A percentile compares a stretch with the other conserved stretches of the same genome.
phyloP scores from a whole-genome alignment of 2,797 vertebrate genomes.

The Natrix natrix region DNA sequence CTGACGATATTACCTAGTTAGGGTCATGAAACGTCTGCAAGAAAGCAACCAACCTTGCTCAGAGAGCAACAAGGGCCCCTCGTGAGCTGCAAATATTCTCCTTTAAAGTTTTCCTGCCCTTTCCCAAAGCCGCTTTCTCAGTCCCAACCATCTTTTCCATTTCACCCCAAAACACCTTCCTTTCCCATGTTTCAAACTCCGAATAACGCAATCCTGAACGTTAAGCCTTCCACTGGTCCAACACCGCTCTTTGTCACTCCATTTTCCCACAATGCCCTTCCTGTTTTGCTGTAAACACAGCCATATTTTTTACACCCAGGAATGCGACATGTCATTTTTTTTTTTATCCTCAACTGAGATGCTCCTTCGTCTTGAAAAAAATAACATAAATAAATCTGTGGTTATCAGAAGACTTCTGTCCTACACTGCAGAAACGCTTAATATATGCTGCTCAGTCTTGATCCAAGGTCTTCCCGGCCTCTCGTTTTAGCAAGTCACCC shows the following conservation, averaged over 20 bases:
- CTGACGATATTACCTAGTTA: too few species aligned
- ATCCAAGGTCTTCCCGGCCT: constrained; percentile 7
- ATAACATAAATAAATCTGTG: background rate
- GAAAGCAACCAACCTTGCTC: too few species aligned
- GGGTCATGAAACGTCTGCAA: too few species aligned
- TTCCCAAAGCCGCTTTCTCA: too few species aligned
- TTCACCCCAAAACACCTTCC: too few species aligned
- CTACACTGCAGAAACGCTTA: background rate
- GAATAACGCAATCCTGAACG: background rate
- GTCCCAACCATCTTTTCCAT: too few species aligned
- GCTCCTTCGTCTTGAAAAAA: background rate
- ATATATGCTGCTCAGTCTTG: background rate
- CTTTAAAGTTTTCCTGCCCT: too few species aligned
- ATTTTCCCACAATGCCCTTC: background rate
- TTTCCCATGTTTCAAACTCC: too few species aligned
- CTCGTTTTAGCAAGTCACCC: constrained; percentile 1
- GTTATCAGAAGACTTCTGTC: background rate
- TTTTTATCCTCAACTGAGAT: background rate
- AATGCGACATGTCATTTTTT: background rate
- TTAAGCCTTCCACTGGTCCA: background rate
- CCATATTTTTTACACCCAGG: background rate
- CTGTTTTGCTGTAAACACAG: background rate
- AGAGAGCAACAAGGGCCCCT: too few species aligned
- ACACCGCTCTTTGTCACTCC: background rate
- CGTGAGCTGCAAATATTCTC: too few species aligned